A percentile compares a stretch with the other conserved stretches of the same genome.
Conservation (phyloP, 2,113 vertebrate species). For the Hepsetus odoe region DNA sequence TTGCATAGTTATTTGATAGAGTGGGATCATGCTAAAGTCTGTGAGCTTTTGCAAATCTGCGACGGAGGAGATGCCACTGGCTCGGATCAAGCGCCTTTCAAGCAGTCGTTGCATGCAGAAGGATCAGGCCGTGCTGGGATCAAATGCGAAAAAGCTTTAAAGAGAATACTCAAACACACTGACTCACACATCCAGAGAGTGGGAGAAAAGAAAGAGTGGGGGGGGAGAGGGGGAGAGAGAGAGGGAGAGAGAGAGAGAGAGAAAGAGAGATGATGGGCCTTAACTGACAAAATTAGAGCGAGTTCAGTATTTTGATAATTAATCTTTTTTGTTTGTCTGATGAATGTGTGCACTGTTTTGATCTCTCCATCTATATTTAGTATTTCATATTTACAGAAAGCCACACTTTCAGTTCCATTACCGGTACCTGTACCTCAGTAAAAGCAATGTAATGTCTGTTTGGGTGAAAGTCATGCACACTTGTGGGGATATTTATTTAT, state of each 20-base stretch:
- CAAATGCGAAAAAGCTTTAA: constrained; percentile 62
- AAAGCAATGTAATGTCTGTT: no score
- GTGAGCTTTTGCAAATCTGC: constrained; percentile 63
- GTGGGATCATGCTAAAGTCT: constrained; percentile 74
- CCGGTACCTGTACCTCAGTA: no score
- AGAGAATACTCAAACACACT: constrained; percentile 54
- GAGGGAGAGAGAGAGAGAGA: neutral
- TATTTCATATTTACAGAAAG: no score
- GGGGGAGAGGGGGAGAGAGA: neutral
- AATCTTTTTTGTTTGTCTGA: neutral
- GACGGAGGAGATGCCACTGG: constrained; percentile 63
- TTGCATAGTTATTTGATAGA: constrained; percentile 75
- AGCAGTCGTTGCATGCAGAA: constrained; percentile 43
- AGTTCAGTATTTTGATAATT: neutral
- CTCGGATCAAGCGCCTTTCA: constrained; percentile 58
- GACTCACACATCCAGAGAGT: constrained; percentile 4
- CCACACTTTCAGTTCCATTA: no score
- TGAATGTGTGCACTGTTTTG: neutral
- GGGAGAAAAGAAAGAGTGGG: constrained; percentile 11
- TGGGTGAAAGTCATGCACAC: no score
- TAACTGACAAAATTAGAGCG: neutral
- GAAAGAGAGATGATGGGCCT: neutral
- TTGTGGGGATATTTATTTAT: no score
- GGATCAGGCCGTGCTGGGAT: constrained; percentile 49
- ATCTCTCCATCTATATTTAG: neutral